Conservation (phyloP, 2,113 vertebrate species). For the Chaenogobius annularis region DNA sequence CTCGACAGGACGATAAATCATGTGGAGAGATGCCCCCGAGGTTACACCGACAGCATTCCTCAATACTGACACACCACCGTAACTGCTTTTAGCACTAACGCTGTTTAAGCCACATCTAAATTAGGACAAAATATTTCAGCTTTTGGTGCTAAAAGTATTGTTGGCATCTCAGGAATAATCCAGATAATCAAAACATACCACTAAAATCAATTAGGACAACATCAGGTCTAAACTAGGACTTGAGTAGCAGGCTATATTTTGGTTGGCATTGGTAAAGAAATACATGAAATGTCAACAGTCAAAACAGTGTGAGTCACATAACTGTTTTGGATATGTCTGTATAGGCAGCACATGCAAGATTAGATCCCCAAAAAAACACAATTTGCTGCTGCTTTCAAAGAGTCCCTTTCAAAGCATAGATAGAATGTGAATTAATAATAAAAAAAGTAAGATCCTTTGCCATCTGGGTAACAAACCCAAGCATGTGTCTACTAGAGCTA, state of each 20-base stretch:
- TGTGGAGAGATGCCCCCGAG: slow-evolving; percentile 39
- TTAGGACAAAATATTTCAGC: not conserved
- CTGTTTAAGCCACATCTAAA: not conserved
- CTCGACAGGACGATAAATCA: slow-evolving; percentile 61
- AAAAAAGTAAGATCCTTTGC: too few species aligned
- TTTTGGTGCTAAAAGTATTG: not conserved
- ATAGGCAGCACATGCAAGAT: not conserved
- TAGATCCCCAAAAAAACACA: not conserved
- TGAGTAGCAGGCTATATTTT: not conserved
- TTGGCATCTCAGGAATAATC: not conserved
- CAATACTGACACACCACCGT: slow-evolving; percentile 40
- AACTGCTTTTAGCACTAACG: slow-evolving; percentile 7
- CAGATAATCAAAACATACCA: not conserved
- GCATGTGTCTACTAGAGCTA: not conserved
- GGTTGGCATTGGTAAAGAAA: not conserved
- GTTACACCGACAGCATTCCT: slow-evolving; percentile 61
- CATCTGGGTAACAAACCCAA: too few species aligned
- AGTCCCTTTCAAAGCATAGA: too few species aligned
- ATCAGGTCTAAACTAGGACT: not conserved
- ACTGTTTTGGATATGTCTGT: not conserved
- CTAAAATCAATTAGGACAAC: not conserved
- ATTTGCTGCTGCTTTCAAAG: not conserved
- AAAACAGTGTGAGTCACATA: slow-evolving; percentile 42
- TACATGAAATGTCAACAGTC: slow-evolving; percentile 18
- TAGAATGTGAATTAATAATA: too few species aligned